Evolutionary conservation across 2,113 vertebrate species (phyloP).

Genomic region (Ochotona curzoniae): DNA sequence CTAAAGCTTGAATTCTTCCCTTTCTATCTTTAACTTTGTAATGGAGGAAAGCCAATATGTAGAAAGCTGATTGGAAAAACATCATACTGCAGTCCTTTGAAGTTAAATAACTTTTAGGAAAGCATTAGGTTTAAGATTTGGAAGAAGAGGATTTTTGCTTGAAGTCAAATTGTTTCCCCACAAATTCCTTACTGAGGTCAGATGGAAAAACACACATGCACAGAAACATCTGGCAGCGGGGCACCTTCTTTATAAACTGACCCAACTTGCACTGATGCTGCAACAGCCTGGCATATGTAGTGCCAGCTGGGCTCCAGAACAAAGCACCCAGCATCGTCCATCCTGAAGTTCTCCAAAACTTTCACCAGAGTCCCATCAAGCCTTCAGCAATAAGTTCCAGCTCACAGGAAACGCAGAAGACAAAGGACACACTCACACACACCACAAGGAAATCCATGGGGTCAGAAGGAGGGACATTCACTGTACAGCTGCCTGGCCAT

Average conservation of each 20-base stretch:
- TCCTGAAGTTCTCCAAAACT: background rate
- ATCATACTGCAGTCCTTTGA: background rate
- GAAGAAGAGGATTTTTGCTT: background rate
- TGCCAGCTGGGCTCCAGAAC: background rate
- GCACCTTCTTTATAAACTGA: background rate
- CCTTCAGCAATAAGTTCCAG: background rate
- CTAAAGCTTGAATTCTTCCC: background rate
- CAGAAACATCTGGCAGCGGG: background rate
- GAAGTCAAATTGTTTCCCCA: background rate
- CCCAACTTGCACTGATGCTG: background rate
- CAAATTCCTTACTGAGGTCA: background rate
- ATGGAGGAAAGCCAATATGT: background rate
- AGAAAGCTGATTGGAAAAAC: slow-evolving; percentile 19
- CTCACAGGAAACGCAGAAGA: background rate
- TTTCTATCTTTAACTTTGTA: background rate
- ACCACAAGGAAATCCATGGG: background rate
- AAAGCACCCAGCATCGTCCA: background rate
- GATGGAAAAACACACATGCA: background rate
- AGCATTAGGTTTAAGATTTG: background rate
- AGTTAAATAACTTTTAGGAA: slow-evolving; percentile 34
- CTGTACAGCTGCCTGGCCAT: background rate
- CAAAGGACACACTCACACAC: background rate
- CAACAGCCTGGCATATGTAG: background rate
- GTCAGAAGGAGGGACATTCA: background rate
- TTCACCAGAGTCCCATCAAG: background rate